Evolutionary conservation across 1,140 invertebrate genomes (phyloP).

Genomic region (Nephotettix cincticeps): DNA sequence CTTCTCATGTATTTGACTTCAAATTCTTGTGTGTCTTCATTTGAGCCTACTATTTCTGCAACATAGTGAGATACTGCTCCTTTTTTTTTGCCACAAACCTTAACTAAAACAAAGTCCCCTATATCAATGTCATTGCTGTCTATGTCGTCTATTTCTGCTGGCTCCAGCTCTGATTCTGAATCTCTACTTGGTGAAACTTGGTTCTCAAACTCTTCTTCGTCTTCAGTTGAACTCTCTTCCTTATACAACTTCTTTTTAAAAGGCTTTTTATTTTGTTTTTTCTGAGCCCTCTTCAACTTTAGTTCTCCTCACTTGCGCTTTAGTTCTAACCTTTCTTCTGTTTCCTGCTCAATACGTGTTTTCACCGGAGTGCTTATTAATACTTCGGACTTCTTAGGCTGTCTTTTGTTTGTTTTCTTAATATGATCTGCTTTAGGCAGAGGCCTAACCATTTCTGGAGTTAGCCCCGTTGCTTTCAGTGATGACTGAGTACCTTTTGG

Average conservation of each 20-base stretch:
- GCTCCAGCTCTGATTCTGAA: neutral
- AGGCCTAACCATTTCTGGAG: neutral
- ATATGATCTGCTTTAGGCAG: slow-evolving; percentile 27
- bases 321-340: slow-evolving; percentile 7
- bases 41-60: neutral
- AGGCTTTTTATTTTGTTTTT: slow-evolving; percentile 1
- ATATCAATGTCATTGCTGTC: neutral
- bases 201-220: neutral
- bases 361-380: slow-evolving; percentile 25
- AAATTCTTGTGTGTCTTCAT: neutral
- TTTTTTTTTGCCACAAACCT: neutral
- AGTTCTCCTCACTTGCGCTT: neutral
- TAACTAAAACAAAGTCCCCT: neutral
- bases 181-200: neutral
- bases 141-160: neutral
- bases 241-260: neutral
- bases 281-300: neutral
- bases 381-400: slow-evolving; percentile 13
- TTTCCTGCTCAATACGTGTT: slow-evolving; percentile 24
- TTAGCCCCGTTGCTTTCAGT: too few relatives aligned
- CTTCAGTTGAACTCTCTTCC: neutral
- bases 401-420: neutral
- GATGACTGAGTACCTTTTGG: neutral
- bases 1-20: neutral
- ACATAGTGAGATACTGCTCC: neutral